Base-by-base conservation (phyloP, 2,888 invertebrate genomes). In the Yponomeuta plumbellus region DNA sequence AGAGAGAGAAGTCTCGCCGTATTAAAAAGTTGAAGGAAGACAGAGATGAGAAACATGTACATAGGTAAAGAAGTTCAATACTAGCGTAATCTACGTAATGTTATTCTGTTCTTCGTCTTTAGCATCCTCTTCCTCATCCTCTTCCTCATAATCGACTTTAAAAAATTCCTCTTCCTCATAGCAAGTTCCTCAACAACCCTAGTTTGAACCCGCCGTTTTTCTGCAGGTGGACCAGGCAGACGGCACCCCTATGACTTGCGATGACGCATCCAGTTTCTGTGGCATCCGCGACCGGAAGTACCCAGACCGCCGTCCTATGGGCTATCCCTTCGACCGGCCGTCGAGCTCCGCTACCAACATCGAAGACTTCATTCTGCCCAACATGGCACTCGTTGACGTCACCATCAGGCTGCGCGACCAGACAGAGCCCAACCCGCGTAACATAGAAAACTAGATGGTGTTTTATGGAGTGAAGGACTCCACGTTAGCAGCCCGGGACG, bases 261-360 rank as follows among this genome's bases (percentile, higher is more conserved):
- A 93, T 61, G 95, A 96, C 79, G 96, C 96, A 0, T 93, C 93
- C 65, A 95, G 95, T 71, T 97, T 94, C 84, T 97, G 97, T 74
- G 97, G 97, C 1, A 87, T 97, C 22, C 93, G 94, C 66, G 95
- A 96, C 84, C 92, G 93, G 67, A 88, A 94, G 74, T 97, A 96
- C 83, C 97, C 97, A 0, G 97, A 97, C 85, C 92, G 92, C 56
- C 93, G 96, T 67, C 83, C 96, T 8, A 97, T 97, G 97, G 97
- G 97, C 62, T 97, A 92, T 89, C 97, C 97, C 13, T 95, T 95
- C 92, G 94, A 95, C 81, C 88, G 95, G 22, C 92, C 94, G 17
- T 88, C 93, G 1, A 76, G 79, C 68, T 91, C 92, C 0, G 94
- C 93, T 39, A 85, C 91, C 70, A 93, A 85, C 67, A 84, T 95